Evolutionary conservation across 2,888 invertebrate species (phyloP), one percentile per base, ranked within the genome.

Genomic region (Cryptocheilus praepositus): DNA sequence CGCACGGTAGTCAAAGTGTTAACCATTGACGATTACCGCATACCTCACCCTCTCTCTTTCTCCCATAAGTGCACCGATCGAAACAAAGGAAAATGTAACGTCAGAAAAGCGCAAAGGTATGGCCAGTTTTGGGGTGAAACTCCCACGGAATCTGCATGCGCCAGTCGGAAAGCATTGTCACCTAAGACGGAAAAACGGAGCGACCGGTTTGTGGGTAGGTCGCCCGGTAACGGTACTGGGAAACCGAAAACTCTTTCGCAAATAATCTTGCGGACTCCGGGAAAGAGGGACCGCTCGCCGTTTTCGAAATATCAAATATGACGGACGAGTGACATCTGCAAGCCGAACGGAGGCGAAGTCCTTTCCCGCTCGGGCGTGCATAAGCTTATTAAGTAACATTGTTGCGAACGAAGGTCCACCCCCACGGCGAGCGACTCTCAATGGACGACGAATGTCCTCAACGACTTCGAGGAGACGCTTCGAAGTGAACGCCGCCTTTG

Each of bases 331-430:
- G 87, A 87, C 87, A 85, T 86, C 80, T 82, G 81, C 81, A 73
- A 81, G 82, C 81, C 75, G 71, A 63, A 69, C 67, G 67, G 19
- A 69, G 63, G 63, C 57, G 53, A 77, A 72, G 81, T 83, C 84
- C 81, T 84, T 85, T 85, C 76, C 81, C 81, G 82, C 65, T 81
- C 83, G 79, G 82, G 82, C 87, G 84, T 87, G 83, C 78, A 85
- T 86, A 88, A 88, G 88, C 87, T 87, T 87, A 87, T 88, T 88
- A 88, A 86, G 86, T 80, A 85, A 87, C 86, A 85, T 86, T 86
- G 86, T 85, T 84, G 72, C 79, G 76, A 71, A 61, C 76, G 61
- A 74, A 77, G 79, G 78, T 75, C 77, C 71, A 61, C 71, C 79
- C 64, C 28, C 44, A 28, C 13, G 55, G n/a, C 53, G 36, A 36